Percentiles rank a stretch among this genome's conserved stretches.
phyloP scores from a whole-genome alignment of 2,797 vertebrate genomes.

The Urocyon cinereoargenteus region DNA sequence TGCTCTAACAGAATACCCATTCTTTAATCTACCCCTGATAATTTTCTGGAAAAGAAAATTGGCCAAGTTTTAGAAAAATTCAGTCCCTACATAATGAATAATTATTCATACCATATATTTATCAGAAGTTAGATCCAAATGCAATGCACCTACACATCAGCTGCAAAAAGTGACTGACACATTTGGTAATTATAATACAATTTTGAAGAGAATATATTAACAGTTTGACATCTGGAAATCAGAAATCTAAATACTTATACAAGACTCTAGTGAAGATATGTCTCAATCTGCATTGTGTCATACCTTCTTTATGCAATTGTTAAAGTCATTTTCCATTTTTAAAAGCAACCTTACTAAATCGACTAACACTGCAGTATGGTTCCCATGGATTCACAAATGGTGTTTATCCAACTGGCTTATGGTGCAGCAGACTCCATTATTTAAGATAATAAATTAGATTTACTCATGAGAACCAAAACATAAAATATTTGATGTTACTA shows the following conservation, averaged over 20 bases:
- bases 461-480: slow-evolving; percentile 69
- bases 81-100: background rate
- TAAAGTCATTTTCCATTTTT: slow-evolving; percentile 75
- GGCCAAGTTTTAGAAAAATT: background rate
- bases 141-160: slow-evolving; percentile 62
- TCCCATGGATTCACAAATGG: slow-evolving; percentile 69
- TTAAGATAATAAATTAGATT: slow-evolving; percentile 80
- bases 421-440: slow-evolving; percentile 48
- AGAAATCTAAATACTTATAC: slow-evolving; percentile 75
- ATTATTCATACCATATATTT: slow-evolving; percentile 69
- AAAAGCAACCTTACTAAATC: slow-evolving; percentile 74
- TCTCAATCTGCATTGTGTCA: slow-evolving; percentile 77
- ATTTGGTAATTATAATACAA: slow-evolving; percentile 82
- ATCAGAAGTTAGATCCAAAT: slow-evolving; percentile 68
- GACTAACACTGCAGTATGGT: slow-evolving; percentile 76
- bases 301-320: slow-evolving; percentile 68
- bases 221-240: slow-evolving; percentile 83
- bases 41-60: slow-evolving; percentile 31
- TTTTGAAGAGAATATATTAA: slow-evolving; percentile 75
- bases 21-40: background rate
- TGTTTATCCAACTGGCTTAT: slow-evolving; percentile 69
- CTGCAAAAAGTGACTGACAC: slow-evolving; percentile 74
- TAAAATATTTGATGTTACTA: slow-evolving; percentile 76
- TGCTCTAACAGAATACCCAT: background rate
- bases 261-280: slow-evolving; percentile 60